A percentile compares a stretch with the other conserved stretches of the same genome.
Conservation (phyloP, 2,113 vertebrate genomes). For the Microcebus tavaratra region DNA sequence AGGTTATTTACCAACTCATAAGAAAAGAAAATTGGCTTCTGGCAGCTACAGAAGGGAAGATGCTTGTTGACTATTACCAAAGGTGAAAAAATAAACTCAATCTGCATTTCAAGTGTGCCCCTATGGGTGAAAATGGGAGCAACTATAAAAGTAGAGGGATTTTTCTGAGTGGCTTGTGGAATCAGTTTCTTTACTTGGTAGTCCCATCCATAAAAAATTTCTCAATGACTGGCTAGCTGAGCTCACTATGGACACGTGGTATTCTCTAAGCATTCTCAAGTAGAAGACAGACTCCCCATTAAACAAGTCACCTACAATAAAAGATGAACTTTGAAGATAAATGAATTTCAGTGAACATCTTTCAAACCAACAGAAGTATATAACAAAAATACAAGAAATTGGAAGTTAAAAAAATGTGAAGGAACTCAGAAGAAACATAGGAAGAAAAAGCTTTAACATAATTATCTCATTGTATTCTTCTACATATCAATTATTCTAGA, state of each 20-base stretch:
- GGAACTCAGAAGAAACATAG: conserved; percentile 26
- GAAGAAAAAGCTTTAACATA: conserved; percentile 44
- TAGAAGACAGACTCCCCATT: conserved; percentile 38
- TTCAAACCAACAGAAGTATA: conserved; percentile 50
- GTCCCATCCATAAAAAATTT: conserved; percentile 41
- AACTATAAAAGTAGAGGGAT: background rate
- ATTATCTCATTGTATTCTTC: conserved; percentile 4
- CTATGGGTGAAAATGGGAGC: background rate
- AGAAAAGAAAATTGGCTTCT: conserved; percentile 4
- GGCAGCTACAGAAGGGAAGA: conserved; percentile 37
- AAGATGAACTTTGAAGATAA: conserved; percentile 58
- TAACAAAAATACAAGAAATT: conserved; percentile 61
- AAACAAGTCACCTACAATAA: conserved; percentile 69
- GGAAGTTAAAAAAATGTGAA: conserved; percentile 45
- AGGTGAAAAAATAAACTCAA: conserved; percentile 26
- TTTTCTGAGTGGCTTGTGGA: conserved; percentile 41
- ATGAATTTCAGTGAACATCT: conserved; percentile 59
- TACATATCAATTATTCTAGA: conserved; percentile 42
- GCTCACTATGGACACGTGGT: conserved; percentile 2
- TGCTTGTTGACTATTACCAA: conserved; percentile 14
- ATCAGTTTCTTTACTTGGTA: conserved; percentile 37
- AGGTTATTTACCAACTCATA: conserved; percentile 26
- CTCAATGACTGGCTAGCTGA: conserved; percentile 59
- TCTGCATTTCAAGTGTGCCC: background rate
- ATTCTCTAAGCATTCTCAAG: conserved; percentile 56